Conservation (phyloP, 1,140 invertebrate genomes). For the Bombus vancouverensis region DNA sequence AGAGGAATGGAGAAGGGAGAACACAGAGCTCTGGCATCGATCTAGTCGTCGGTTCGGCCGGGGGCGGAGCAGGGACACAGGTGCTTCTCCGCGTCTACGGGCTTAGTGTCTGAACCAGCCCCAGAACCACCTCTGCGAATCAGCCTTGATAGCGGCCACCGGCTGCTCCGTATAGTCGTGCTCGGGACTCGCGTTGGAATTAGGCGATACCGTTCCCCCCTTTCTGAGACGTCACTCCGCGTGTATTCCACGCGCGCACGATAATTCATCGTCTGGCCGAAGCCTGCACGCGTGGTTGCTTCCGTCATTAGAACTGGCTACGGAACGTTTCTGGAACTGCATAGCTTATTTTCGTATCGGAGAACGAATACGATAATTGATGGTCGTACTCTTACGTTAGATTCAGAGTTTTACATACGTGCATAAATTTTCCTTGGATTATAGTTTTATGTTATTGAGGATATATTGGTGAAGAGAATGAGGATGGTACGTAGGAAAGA, state of each 20-base stretch:
- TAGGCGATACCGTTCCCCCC: conserved; percentile 45
- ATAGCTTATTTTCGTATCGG: neutral
- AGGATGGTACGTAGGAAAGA: no score
- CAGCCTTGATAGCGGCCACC: conserved; percentile 67
- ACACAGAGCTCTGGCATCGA: conserved; percentile 71
- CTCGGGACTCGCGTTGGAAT: conserved; percentile 54
- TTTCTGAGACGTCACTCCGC: conserved; percentile 25
- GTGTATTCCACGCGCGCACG: conserved; percentile 18
- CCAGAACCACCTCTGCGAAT: conserved; percentile 70
- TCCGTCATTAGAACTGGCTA: neutral
- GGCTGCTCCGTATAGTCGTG: conserved; percentile 62
- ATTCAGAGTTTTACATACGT: neutral
- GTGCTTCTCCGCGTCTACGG: conserved; percentile 75
- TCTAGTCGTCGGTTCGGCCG: conserved; percentile 73
- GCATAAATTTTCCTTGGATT: no score
- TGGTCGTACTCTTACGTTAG: neutral
- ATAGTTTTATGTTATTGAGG: no score
- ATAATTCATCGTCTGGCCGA: conserved; percentile 35
- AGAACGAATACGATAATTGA: neutral
- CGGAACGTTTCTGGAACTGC: neutral
- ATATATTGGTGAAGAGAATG: no score
- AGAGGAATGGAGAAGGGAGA: conserved; percentile 60
- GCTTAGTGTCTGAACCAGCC: conserved; percentile 75
- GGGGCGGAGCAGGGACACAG: conserved; percentile 75
- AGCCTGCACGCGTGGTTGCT: neutral